phyloP scores from a whole-genome alignment of 2,888 invertebrate species.

The Euplagia quadripunctaria region DNA sequence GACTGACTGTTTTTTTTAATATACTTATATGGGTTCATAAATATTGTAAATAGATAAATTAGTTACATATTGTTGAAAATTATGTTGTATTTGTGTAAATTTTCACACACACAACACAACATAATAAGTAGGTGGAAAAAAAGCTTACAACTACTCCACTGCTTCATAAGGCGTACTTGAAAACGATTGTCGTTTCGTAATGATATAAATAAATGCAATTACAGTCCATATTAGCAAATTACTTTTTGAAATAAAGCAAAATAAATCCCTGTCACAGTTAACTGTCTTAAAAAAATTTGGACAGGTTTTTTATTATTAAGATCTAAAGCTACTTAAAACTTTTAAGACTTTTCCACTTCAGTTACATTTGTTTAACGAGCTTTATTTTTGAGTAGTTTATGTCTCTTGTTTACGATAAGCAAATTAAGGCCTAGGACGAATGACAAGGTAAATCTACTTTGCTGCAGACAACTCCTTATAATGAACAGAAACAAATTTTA shows the following conservation, averaged over 20 bases:
- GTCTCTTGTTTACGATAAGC: too few species aligned
- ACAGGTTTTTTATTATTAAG: not conserved
- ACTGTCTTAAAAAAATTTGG: slow-evolving; percentile 49
- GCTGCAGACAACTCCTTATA: too few species aligned
- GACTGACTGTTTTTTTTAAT: too few species aligned
- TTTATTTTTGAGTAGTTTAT: too few species aligned
- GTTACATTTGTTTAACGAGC: not conserved
- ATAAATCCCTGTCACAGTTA: slow-evolving; percentile 48
- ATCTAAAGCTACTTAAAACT: not conserved
- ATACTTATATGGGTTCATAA: too few species aligned
- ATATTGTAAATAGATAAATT: too few species aligned
- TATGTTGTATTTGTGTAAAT: too few species aligned
- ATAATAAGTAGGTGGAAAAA: not conserved
- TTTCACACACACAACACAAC: too few species aligned
- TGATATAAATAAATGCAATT: slow-evolving; percentile 70
- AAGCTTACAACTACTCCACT: slow-evolving; percentile 13
- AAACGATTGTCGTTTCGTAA: slow-evolving; percentile 47
- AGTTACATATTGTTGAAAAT: too few species aligned
- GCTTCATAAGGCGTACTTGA: slow-evolving; percentile 19
- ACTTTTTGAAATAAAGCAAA: slow-evolving; percentile 55
- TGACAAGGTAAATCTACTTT: not conserved
- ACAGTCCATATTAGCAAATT: slow-evolving; percentile 60
- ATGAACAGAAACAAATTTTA: too few species aligned
- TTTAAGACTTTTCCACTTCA: not conserved
- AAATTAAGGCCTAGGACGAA: not conserved